A percentile compares a stretch with the other conserved stretches of the same genome.
phyloP scores from a whole-genome alignment of 2,797 vertebrate genomes.

The Acomys russatus region DNA sequence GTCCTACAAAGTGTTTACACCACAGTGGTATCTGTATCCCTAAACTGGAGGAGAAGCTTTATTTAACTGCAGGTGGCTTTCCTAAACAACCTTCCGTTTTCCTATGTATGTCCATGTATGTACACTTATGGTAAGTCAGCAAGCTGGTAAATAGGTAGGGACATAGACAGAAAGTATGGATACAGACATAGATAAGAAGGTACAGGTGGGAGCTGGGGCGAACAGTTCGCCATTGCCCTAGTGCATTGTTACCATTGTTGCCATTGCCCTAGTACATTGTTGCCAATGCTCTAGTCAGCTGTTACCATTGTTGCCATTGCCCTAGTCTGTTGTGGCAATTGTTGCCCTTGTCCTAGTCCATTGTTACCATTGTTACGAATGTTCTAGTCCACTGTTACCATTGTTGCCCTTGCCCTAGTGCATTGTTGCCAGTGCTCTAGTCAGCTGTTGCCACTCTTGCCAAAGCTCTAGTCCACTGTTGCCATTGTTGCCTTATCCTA shows the following conservation, averaged over 20 bases:
- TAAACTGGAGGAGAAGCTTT: not conserved
- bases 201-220: not conserved
- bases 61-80: not conserved
- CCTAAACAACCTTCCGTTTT: not conserved
- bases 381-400: no score
- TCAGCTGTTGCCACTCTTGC: no score
- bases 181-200: not conserved
- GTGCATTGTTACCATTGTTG: no score
- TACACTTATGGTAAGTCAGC: not conserved
- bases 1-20: not conserved
- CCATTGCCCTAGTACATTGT: no score
- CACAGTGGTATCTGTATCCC: not conserved
- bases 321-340: no score
- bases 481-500: not conserved
- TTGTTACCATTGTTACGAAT: no score
- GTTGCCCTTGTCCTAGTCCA: no score
- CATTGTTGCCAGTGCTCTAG: no score
- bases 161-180: not conserved
- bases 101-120: not conserved
- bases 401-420: no score
- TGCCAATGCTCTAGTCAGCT: no score
- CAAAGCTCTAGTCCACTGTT: no score
- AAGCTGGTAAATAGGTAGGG: not conserved
- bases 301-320: no score
- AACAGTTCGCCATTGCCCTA: not conserved